Conservation (phyloP, 2,888 invertebrate genomes). For the Myopa testacea region DNA sequence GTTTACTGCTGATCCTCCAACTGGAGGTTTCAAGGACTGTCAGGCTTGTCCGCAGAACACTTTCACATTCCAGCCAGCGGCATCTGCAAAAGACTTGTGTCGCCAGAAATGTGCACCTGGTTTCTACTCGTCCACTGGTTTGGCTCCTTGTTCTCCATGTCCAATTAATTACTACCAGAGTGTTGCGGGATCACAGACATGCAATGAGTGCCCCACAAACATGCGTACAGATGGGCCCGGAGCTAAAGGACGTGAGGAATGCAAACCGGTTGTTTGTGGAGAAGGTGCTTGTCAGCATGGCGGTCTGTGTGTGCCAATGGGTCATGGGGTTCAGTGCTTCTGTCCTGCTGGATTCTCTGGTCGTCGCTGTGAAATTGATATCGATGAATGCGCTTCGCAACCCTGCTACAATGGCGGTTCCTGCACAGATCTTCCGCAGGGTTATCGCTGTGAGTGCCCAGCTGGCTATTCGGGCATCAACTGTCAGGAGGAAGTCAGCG, state of each 20-base stretch:
- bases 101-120: constrained; percentile 91
- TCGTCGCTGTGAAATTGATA: constrained; percentile 91
- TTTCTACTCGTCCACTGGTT: constrained; percentile 90
- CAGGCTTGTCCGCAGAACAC: constrained; percentile 91
- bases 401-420: constrained; percentile 95
- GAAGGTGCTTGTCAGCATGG: constrained; percentile 92
- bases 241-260: constrained; percentile 85
- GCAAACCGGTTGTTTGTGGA: constrained; percentile 87
- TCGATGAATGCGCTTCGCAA: constrained; percentile 93
- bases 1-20: constrained; percentile 87
- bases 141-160: constrained; percentile 93
- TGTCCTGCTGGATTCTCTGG: constrained; percentile 96
- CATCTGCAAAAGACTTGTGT: constrained; percentile 84
- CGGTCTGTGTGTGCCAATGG: constrained; percentile 89
- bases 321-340: constrained; percentile 90
- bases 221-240: constrained; percentile 87
- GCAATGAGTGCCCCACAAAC: constrained; percentile 90
- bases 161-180: constrained; percentile 94
- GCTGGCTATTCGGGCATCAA: constrained; percentile 91
- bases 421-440: constrained; percentile 92
- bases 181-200: constrained; percentile 83
- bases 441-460: constrained; percentile 89
- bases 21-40: constrained; percentile 92
- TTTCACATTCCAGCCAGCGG: constrained; percentile 92
- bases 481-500: constrained; percentile 92